Evolutionary conservation across 1,140 invertebrate species (phyloP).

Genomic region (Hesperophylax magnus): DNA sequence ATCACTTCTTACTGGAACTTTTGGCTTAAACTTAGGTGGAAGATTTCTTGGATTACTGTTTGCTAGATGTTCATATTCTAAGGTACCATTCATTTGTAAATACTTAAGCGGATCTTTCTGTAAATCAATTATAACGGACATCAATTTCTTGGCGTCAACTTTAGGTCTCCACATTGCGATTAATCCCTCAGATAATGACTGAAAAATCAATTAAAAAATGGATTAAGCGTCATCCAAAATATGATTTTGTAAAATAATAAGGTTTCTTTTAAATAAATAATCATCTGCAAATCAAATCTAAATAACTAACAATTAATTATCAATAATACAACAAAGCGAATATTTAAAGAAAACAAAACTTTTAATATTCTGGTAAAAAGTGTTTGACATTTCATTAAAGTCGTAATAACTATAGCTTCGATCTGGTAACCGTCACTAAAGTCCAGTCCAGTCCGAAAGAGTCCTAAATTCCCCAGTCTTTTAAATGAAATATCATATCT

Average conservation of each 20-base stretch:
- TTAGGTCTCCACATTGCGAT: conserved; percentile 65
- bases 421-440: too few relatives aligned
- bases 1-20: conserved; percentile 45
- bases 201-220: conserved; percentile 39
- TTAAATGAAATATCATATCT: too few relatives aligned
- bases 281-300: too few relatives aligned
- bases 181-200: conserved; percentile 65
- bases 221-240: too few relatives aligned
- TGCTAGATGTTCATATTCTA: neutral
- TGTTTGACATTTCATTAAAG: too few relatives aligned
- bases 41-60: neutral
- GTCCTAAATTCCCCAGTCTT: too few relatives aligned
- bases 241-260: neutral
- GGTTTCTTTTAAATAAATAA: neutral
- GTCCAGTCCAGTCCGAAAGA: too few relatives aligned
- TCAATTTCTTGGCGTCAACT: conserved; percentile 63
- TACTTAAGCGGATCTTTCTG: conserved; percentile 63
- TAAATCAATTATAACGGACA: conserved; percentile 63
- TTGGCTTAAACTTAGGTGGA: conserved; percentile 39
- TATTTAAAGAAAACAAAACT: too few relatives aligned
- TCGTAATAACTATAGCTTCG: too few relatives aligned
- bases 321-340: too few relatives aligned
- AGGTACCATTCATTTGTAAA: conserved; percentile 9
- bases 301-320: too few relatives aligned
- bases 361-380: too few relatives aligned